Base-by-base conservation (phyloP, 1,140 invertebrate species). In the Drosophila leontia region DNA sequence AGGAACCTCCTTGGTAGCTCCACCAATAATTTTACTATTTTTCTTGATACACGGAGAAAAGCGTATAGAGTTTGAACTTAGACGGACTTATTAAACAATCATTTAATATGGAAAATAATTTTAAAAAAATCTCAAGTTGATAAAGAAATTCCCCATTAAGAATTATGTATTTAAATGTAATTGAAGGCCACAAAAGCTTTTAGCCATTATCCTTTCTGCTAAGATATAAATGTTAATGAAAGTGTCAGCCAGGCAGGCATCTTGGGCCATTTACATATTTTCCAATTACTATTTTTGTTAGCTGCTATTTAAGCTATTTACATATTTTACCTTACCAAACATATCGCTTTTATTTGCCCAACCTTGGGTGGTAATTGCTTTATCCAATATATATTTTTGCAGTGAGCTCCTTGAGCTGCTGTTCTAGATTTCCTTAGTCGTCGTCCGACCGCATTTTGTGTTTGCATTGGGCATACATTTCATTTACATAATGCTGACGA, bases 401-500 rank as follows among this genome's bases (percentile, higher is more conserved):
- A 68, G 67, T 68, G 48, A 11, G 53, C 56, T 60, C 55, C 42
- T 67, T 29, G 56, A 44, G 50, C 47, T 47, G 42, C 82, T 61
- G 69, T 51, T 80, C 65, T 72, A 67, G 65, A 65, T 75, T 81
- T 50, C 69, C 58, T 69, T 60, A 45, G 61, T 42, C 69, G 61
- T 42, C 69, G 68, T 62, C 84, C 69, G 68, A 69, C 84, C 80
- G 74, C 69, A 75, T 44, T 84, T 78, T 85, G 61, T 74, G 65
- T 84, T 81, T 83, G 80, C 80, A 74, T 67, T 75, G 80, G 64
- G 51, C 86, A 85, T 90, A 88, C 88, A 85, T 88, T 88, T 81
- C 79, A 88, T 85, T 88, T 88, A 65, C 85, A 88, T 88, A 88
- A 83, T 85, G 81, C 88, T 90, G 80, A 50, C 68, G 80, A 50